Conservation (phyloP, 2,888 invertebrate species). For the Campoplex nolae region DNA sequence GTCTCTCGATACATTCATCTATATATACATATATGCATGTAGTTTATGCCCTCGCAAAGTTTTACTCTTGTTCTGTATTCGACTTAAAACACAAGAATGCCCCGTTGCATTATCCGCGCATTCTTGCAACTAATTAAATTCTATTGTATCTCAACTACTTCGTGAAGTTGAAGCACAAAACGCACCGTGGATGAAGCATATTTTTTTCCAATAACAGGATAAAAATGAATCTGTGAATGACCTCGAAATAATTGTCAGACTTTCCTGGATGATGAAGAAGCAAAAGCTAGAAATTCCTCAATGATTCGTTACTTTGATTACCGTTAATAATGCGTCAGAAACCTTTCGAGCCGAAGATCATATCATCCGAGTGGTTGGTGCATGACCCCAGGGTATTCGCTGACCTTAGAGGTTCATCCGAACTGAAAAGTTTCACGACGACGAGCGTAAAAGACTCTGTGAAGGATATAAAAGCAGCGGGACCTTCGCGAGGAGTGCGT, state of each 20-base stretch:
- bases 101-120: conserved; percentile 66
- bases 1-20: conserved; percentile 31
- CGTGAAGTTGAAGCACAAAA: conserved; percentile 6
- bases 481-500: conserved; percentile 72
- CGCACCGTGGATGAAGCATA: conserved; percentile 28
- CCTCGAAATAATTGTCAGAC: conserved; percentile 8
- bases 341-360: conserved; percentile 28
- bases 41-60: conserved; percentile 14
- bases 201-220: conserved; percentile 28
- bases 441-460: conserved; percentile 14
- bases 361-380: not conserved
- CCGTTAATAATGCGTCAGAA: conserved; percentile 23
- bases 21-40: not conserved
- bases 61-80: conserved; percentile 60
- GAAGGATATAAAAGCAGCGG: conserved; percentile 61
- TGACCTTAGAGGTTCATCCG: conserved; percentile 30
- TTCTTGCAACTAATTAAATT: conserved; percentile 79
- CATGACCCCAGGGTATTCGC: conserved; percentile 1
- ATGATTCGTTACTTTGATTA: conserved; percentile 42
- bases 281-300: not conserved
- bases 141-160: conserved; percentile 69
- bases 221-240: not conserved
- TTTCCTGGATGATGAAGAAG: conserved; percentile 3
- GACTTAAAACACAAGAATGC: conserved; percentile 50
- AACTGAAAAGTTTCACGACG: conserved; percentile 25